Evolutionary conservation across 2,113 vertebrate genomes (phyloP), one percentile per base, ranked within the genome.

Genomic region (Petromus typicus): DNA sequence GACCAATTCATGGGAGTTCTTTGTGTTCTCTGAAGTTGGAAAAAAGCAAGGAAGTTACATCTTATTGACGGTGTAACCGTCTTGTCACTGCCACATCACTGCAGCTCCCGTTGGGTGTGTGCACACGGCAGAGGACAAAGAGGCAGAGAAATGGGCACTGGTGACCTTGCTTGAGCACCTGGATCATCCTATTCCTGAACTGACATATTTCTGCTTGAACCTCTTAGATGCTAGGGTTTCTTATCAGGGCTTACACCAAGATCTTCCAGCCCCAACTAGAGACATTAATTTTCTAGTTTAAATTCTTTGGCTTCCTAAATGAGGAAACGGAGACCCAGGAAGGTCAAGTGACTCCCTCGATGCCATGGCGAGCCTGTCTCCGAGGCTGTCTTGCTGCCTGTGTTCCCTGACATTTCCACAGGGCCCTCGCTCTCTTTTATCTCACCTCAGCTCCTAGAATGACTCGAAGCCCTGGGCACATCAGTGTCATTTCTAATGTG

Each of bases 131-230:
- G 75, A 85, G 25, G 18, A 18, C 40, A 59, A 20, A 40, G 14
- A 80, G 13, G 59, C 25, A 59, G 34, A 82, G 48, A 71, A 79
- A 30, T 45, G 40, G 75, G 82, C 59, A 6, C 64, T 23, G 17
- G 11, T 22, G 59, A 59, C 43, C 57, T 43, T 51, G 32, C 14
- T 20, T 67, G 27, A 54, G 63, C 54, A 63, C 7, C 95, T 83
- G 67, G 92, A 69, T 83, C 76, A 87, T 61, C 8, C 95, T 67
- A 22, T 87, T 75, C 92, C 92, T 94, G 92, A 91, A 93, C 61
- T 17, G 13, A 40, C 2, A 40, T 43, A 18, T 40, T 54, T 92
- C 73, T 43, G 0, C 22, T 84, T 40, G 61, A 48, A 20, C 25
- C 22, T 80, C 27, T 64, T 23, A 79, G 61, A 78, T 43, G 9